Evolutionary conservation across 2,888 invertebrate genomes (phyloP).

Genomic region (Torymus aiolomorphi): DNA sequence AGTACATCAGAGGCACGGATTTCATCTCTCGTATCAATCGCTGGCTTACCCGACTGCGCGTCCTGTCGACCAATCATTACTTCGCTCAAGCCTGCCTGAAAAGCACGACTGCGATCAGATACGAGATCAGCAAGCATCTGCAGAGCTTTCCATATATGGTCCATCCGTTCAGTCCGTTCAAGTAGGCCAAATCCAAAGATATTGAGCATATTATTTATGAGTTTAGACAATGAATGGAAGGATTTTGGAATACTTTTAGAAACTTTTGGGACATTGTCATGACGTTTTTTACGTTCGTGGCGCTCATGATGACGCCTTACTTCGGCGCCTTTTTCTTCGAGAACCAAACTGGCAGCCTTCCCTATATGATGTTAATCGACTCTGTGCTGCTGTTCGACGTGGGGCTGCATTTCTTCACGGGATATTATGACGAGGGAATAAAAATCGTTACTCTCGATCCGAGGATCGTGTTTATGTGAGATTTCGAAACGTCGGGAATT

Average conservation of each 20-base stretch:
- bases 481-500: background rate
- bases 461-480: slow-evolving; percentile 65
- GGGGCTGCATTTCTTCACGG: slow-evolving; percentile 71
- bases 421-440: slow-evolving; percentile 68
- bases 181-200: slow-evolving; percentile 60
- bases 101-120: slow-evolving; percentile 71
- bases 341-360: slow-evolving; percentile 56
- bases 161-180: slow-evolving; percentile 74
- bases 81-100: slow-evolving; percentile 65
- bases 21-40: slow-evolving; percentile 57
- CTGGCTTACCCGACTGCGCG: slow-evolving; percentile 60
- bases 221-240: too few species aligned
- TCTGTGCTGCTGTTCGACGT: slow-evolving; percentile 68
- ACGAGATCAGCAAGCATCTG: slow-evolving; percentile 72
- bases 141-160: slow-evolving; percentile 69
- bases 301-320: slow-evolving; percentile 69
- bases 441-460: slow-evolving; percentile 68
- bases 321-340: slow-evolving; percentile 68
- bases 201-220: slow-evolving; percentile 7
- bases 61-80: slow-evolving; percentile 65
- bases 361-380: slow-evolving; percentile 64
- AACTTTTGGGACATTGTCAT: slow-evolving; percentile 72
- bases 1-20: slow-evolving; percentile 55
- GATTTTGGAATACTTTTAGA: slow-evolving; percentile 58
- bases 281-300: slow-evolving; percentile 65